These are phyloP conservation scores for Conops quadrifasciatus DNA, from an alignment of 2,888 invertebrate genomes.

Conservation along the genomic window DNA sequence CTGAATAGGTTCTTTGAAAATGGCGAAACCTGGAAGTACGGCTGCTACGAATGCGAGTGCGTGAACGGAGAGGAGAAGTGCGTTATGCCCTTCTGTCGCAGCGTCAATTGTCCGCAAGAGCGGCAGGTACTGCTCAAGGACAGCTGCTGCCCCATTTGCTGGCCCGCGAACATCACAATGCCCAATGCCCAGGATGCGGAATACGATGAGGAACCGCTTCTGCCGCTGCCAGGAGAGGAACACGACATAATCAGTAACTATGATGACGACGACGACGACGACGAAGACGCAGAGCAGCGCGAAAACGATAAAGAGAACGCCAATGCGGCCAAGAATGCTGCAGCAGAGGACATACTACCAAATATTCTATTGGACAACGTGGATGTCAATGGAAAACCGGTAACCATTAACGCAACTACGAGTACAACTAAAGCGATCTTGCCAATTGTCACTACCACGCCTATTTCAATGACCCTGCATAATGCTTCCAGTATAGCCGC, in stretches of 20 bases:
- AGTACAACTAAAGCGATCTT: slow-evolving; percentile 26
- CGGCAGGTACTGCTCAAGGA: slow-evolving; percentile 56
- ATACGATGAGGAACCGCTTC: slow-evolving; percentile 39
- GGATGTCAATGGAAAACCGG: slow-evolving; percentile 32
- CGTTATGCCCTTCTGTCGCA: slow-evolving; percentile 55
- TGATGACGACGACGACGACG: slow-evolving; percentile 38
- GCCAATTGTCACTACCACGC: slow-evolving; percentile 17
- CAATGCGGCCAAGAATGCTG: not conserved
- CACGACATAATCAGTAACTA: slow-evolving; percentile 31
- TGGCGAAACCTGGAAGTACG: slow-evolving; percentile 61
- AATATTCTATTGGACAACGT: slow-evolving; percentile 38
- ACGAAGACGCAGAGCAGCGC: slow-evolving; percentile 38
- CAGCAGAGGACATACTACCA: slow-evolving; percentile 32
- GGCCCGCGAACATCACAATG: slow-evolving; percentile 58
- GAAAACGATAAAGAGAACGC: not conserved
- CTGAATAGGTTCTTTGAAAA: slow-evolving; percentile 56
- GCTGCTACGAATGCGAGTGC: slow-evolving; percentile 61
- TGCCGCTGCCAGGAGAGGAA: slow-evolving; percentile 34
- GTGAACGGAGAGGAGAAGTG: slow-evolving; percentile 60
- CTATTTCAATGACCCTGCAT: not conserved
- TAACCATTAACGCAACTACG: not conserved
- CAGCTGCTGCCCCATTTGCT: slow-evolving; percentile 62
- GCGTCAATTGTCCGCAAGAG: slow-evolving; percentile 55
- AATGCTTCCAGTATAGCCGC: not conserved
- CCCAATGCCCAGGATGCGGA: slow-evolving; percentile 47